Base-by-base conservation (phyloP, 1,140 invertebrate genomes). In the Diabrotica virgifera region DNA sequence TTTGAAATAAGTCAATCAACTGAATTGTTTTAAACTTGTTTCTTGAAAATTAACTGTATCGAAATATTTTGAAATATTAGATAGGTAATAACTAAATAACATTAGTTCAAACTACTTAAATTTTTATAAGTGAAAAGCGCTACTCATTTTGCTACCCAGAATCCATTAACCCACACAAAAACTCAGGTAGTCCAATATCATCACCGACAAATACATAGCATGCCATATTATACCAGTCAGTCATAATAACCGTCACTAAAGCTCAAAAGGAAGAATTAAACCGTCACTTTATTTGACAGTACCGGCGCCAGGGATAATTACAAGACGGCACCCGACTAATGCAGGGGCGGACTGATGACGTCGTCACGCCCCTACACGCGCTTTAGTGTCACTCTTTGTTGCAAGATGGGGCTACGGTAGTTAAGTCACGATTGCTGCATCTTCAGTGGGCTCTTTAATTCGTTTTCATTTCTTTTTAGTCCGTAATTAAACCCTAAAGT, bases 401-500 rank as follows among this genome's bases (percentile, higher is more conserved):
- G n/a, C 8, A 36, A 57, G 55, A 57, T 57, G 55, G 55, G 12
- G 55, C n/a, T n/a, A 10, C 55, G 36, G 55, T 57, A 57, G 55
- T 36, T n/a, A n/a, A 57, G 55, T 57, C 55, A 57, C 55, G 55
- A 36, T 57, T 57, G 24, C 37, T 36, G 55, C 9, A 57, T 57
- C 55, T 36, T 36, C 55, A 57, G 53, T 40, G 50, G 36, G 12
- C 58, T 61, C 37, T 46, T 46, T 10, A 5, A 10, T 46, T 46
- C n/a, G 2, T 46, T 46, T 46, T 46, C 5, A 8, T 46, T 46
- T n/a, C n/a, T 46, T 46, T 46, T n/a, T 46, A n/a, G 36, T 59
- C 59, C 62, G 55, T 66, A 66, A 66, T 66, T 66, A 66, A 62
- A 50, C 6, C 7, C 13, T 51, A 66, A 62, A 57, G 65, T 66